A percentile compares a stretch with the other conserved stretches of the same genome.
phyloP scores from a whole-genome alignment of 2,113 vertebrate species.

The Tautogolabrus adspersus region DNA sequence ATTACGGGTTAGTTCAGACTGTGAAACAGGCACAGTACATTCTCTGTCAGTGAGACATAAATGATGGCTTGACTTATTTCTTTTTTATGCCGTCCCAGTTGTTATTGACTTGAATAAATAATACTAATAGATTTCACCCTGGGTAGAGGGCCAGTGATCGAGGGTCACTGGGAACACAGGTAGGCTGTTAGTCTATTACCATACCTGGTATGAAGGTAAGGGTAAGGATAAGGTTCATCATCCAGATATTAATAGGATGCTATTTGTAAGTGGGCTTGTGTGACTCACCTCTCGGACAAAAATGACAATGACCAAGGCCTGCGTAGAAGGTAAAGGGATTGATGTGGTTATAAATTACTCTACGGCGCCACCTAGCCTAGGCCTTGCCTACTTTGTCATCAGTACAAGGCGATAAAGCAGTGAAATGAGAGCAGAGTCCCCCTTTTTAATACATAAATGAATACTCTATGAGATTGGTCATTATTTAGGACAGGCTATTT shows the following conservation, averaged over 20 bases:
- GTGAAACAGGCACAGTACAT: constrained; percentile 51
- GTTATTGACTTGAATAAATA: constrained; percentile 77
- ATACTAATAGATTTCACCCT: constrained; percentile 79
- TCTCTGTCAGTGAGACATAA: constrained; percentile 57
- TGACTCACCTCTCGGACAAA: constrained; percentile 85
- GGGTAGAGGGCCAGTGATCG: constrained; percentile 63
- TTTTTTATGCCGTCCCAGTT: constrained; percentile 68
- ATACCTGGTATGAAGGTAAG: constrained; percentile 79
- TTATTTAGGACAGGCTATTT: constrained; percentile 82
- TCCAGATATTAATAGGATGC: constrained; percentile 82
- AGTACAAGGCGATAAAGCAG: constrained; percentile 83
- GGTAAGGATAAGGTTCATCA: constrained; percentile 82
- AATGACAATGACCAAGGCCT: constrained; percentile 86
- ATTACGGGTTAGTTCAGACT: constrained; percentile 41
- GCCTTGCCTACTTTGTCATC: constrained; percentile 83
- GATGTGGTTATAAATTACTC: constrained; percentile 88
- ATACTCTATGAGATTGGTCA: constrained; percentile 84
- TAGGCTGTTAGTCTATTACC: constrained; percentile 75
- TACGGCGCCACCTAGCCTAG: constrained; percentile 85
- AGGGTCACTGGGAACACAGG: constrained; percentile 77
- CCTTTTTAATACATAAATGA: constrained; percentile 87
- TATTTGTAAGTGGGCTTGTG: constrained; percentile 82
- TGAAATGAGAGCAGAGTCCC: constrained; percentile 81
- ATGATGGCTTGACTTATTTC: constrained; percentile 66
- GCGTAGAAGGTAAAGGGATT: constrained; percentile 82